A percentile compares a stretch with the other conserved stretches of the same genome.
Conservation (phyloP, 2,113 vertebrate species). For the human region DNA sequence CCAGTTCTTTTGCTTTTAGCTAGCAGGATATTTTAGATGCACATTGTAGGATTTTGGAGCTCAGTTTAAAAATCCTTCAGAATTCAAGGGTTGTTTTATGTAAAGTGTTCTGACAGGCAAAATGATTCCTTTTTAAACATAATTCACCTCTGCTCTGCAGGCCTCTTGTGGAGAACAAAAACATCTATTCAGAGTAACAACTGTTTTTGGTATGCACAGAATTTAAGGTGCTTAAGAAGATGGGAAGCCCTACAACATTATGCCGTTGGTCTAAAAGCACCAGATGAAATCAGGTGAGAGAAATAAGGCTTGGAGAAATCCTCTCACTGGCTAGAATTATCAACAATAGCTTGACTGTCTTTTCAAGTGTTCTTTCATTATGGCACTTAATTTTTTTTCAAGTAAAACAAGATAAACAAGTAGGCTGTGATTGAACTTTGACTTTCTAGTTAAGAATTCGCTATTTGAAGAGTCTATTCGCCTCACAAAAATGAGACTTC, state of each 20-base stretch:
- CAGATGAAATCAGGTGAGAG: neutral
- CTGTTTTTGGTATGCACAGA: conserved; percentile 35
- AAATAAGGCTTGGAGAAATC: neutral
- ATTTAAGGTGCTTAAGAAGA: conserved; percentile 17
- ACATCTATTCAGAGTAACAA: neutral
- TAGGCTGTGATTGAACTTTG: conserved; percentile 37
- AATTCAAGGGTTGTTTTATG: conserved; percentile 79
- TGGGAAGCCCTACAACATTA: neutral
- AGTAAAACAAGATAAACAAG: conserved; percentile 24
- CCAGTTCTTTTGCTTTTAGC: conserved; percentile 76
- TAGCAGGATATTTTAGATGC: conserved; percentile 80
- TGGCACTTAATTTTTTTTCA: neutral
- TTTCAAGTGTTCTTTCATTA: conserved; percentile 32
- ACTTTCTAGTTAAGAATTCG: conserved; percentile 44
- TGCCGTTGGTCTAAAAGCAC: neutral
- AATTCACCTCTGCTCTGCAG: conserved; percentile 46
- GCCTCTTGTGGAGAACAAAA: conserved; percentile 43
- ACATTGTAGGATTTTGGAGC: conserved; percentile 79
- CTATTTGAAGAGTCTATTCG: conserved; percentile 23
- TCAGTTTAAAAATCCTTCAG: conserved; percentile 76
- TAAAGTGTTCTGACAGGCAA: conserved; percentile 53
- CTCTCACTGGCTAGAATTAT: neutral
- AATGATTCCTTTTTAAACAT: conserved; percentile 54
- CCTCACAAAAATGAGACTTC: conserved; percentile 28
- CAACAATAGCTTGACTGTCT: conserved; percentile 31